Conservation (phyloP, 2,797 vertebrate species). For the Threskiornis aethiopicus region DNA sequence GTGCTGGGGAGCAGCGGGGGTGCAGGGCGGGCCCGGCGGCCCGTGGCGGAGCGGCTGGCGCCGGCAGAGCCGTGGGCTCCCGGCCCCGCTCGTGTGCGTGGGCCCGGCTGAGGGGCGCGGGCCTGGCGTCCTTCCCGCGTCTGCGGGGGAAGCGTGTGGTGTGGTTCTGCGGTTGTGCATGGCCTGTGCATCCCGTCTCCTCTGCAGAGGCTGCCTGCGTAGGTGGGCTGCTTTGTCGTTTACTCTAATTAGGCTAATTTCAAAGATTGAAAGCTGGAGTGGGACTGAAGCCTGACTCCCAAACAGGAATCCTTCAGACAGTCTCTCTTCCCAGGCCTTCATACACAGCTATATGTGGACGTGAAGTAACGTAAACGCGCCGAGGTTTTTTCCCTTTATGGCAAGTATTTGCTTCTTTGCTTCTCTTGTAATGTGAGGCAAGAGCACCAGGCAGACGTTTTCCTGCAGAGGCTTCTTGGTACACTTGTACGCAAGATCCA, state of each 20-base stretch:
- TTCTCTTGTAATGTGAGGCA: too few species aligned
- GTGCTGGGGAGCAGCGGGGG: not conserved
- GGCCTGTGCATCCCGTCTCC: too few species aligned
- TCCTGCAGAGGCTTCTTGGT: too few species aligned
- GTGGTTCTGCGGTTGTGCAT: too few species aligned
- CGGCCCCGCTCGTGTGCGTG: not conserved
- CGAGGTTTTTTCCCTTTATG: rapidly evolving
- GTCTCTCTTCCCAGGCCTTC: not conserved
- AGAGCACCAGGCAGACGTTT: not conserved
- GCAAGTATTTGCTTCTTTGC: rapidly evolving
- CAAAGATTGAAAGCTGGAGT: rapidly evolving
- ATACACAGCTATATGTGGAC: rapidly evolving
- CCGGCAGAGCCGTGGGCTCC: too few species aligned
- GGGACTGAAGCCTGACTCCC: rapidly evolving
- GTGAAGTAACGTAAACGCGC: rapidly evolving
- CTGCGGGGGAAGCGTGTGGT: rapidly evolving
- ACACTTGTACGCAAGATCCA: rapidly evolving
- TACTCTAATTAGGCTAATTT: rapidly evolving
- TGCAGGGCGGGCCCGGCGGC: not conserved
- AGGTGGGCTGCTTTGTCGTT: rapidly evolving
- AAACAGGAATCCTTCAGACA: rapidly evolving
- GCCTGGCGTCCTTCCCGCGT: not conserved
- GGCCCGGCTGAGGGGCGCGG: not conserved
- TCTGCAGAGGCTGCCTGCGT: not conserved
- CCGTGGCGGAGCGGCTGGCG: not conserved